These are phyloP conservation scores for Thera britannica DNA, from an alignment of 2,888 invertebrate species.

Conservation along the genomic window DNA sequence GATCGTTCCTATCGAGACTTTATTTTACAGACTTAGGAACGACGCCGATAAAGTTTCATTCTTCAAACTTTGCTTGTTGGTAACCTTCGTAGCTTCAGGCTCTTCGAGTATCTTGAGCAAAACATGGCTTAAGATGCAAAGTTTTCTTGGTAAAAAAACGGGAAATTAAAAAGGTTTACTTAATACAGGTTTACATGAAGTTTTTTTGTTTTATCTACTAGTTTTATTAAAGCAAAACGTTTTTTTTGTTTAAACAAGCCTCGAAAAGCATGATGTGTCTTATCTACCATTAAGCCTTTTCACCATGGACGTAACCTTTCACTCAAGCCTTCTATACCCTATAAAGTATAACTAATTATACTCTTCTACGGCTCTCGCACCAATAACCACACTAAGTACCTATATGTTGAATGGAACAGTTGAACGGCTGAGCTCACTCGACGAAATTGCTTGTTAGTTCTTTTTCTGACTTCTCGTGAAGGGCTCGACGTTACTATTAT, in stretches of 20 bases:
- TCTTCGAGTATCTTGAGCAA: background rate
- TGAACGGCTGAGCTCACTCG: constrained; percentile 48
- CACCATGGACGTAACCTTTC: background rate
- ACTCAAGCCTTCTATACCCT: background rate
- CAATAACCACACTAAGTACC: constrained; percentile 4
- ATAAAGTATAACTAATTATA: background rate
- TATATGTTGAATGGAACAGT: constrained; percentile 38
- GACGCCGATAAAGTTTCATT: constrained; percentile 6
- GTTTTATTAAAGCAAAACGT: background rate
- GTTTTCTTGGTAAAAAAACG: background rate
- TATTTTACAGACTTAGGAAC: background rate
- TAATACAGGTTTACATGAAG: too few relatives aligned
- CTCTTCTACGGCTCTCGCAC: background rate
- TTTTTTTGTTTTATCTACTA: too few relatives aligned
- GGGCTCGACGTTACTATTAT: constrained; percentile 41
- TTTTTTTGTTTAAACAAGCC: background rate
- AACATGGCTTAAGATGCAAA: constrained; percentile 6
- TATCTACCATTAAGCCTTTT: background rate
- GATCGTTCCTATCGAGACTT: background rate
- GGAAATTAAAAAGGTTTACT: background rate
- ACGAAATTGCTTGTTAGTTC: constrained; percentile 67
- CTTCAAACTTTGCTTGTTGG: constrained; percentile 1
- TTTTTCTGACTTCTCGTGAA: constrained; percentile 54
- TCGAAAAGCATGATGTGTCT: background rate
- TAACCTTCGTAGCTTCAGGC: background rate